phyloP scores from a whole-genome alignment of 2,888 invertebrate species.

The Lampropteryx suffumata region DNA sequence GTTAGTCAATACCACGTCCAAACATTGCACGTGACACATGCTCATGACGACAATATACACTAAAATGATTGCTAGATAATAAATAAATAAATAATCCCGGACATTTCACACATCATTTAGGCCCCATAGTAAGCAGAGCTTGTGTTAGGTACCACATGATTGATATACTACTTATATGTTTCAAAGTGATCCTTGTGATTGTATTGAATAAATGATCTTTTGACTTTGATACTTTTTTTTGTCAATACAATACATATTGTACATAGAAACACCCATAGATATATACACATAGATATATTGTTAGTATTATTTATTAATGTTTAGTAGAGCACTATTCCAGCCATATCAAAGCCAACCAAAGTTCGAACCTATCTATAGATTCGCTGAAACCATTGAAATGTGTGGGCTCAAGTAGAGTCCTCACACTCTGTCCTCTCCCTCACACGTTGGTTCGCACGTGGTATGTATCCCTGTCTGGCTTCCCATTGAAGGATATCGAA shows the following conservation, averaged over 20 bases:
- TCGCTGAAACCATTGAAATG: conserved; percentile 74
- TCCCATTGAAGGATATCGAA: conserved; percentile 81
- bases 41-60: too few relatives aligned
- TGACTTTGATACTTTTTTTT: too few relatives aligned
- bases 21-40: too few relatives aligned
- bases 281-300: not conserved
- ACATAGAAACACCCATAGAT: not conserved
- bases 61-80: too few relatives aligned
- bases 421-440: conserved; percentile 57
- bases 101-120: too few relatives aligned
- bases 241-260: not conserved
- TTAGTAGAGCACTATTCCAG: conserved; percentile 54
- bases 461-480: conserved; percentile 49
- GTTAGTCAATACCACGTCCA: too few relatives aligned
- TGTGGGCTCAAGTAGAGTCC: conserved; percentile 72
- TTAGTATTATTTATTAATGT: not conserved
- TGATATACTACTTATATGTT: too few relatives aligned
- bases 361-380: conserved; percentile 77
- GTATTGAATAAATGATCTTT: too few relatives aligned
- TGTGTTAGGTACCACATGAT: too few relatives aligned
- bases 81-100: too few relatives aligned
- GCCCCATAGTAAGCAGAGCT: too few relatives aligned
- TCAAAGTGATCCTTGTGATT: too few relatives aligned
- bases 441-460: conserved; percentile 27
- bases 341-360: conserved; percentile 45